Percentiles rank a stretch among this genome's conserved stretches.
phyloP scores from a whole-genome alignment of 2,113 vertebrate species.

The Ammospiza caudacuta region DNA sequence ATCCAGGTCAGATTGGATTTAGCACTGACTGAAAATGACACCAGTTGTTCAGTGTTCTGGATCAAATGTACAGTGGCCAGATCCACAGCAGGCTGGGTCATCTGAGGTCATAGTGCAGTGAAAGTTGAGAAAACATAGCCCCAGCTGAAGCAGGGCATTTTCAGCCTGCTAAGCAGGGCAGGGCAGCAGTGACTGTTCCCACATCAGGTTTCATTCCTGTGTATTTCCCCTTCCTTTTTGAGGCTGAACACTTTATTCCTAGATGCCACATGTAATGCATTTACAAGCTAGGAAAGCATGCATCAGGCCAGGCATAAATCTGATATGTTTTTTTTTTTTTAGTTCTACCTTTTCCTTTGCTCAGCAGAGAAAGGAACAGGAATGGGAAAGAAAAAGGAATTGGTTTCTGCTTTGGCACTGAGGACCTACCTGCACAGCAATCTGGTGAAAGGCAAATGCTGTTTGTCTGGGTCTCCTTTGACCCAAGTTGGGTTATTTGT shows the following conservation, averaged over 20 bases:
- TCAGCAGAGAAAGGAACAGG: neutral
- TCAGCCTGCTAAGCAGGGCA: neutral
- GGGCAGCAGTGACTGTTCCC: neutral
- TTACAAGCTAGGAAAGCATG: neutral
- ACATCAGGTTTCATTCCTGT: neutral
- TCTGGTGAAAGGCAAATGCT: neutral
- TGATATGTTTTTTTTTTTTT: neutral
- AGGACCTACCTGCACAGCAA: neutral
- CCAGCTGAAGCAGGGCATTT: neutral
- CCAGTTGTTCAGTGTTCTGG: neutral
- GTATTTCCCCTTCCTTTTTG: neutral
- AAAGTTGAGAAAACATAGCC: neutral
- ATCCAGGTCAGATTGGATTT: slow-evolving; percentile 18
- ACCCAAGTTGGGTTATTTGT: neutral
- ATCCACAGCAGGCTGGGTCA: slow-evolving; percentile 11
- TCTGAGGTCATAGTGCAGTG: slow-evolving; percentile 12
- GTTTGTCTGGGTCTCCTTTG: neutral
- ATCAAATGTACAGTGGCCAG: slow-evolving; percentile 28
- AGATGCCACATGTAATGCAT: neutral
- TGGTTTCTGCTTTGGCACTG: neutral
- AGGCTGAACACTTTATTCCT: neutral
- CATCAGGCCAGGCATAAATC: neutral
- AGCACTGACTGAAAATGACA: slow-evolving; percentile 12
- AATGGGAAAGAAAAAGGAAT: neutral
- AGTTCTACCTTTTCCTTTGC: neutral